phyloP scores from a whole-genome alignment of 1,140 invertebrate species.

The Drosophila eugracilis region DNA sequence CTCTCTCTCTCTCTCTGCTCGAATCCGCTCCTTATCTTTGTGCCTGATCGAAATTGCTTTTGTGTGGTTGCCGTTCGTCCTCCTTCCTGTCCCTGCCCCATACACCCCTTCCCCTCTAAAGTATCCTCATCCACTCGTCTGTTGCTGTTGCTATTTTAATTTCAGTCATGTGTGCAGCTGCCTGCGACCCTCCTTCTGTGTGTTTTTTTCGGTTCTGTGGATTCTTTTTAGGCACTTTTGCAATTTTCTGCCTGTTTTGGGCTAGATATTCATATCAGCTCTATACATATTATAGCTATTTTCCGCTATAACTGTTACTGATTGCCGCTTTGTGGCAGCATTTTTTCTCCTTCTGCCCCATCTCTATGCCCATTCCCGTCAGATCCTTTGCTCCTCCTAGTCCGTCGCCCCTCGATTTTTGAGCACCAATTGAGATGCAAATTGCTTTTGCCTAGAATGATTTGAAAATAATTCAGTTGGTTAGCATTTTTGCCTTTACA shows the following conservation, averaged over 20 bases:
- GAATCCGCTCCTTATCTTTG: conserved; percentile 66
- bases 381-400: not conserved
- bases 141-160: conserved; percentile 73
- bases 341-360: conserved; percentile 14
- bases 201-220: no score
- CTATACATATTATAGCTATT: conserved; percentile 76
- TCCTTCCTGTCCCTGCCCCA: not conserved
- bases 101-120: not conserved
- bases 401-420: conserved; percentile 36
- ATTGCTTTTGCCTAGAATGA: conserved; percentile 76
- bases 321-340: conserved; percentile 75
- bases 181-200: conserved; percentile 25
- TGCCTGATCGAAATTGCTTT: conserved; percentile 82
- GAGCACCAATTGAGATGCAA: conserved; percentile 75
- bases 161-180: conserved; percentile 74
- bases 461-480: conserved; percentile 79
- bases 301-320: conserved; percentile 80
- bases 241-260: conserved; percentile 68
- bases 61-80: conserved; percentile 62
- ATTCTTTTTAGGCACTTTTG: conserved; percentile 73
- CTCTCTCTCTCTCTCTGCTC: conserved; percentile 28
- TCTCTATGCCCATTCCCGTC: not conserved
- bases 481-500: conserved; percentile 49
- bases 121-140: not conserved
- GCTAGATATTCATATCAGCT: conserved; percentile 76